Evolutionary conservation across 2,888 invertebrate species (phyloP).

Genomic region (Ormia ochracea): DNA sequence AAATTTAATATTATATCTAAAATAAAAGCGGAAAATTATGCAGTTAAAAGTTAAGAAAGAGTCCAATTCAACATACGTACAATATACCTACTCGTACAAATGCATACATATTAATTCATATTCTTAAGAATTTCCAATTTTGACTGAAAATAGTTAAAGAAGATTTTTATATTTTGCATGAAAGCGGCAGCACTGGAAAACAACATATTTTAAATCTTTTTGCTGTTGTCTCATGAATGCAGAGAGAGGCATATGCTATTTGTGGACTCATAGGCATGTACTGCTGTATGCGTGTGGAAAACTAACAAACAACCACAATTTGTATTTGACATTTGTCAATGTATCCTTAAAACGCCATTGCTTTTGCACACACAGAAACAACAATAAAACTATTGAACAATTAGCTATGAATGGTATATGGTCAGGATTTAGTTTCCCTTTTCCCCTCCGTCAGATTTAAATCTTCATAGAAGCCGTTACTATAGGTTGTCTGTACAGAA

Average conservation of each 20-base stretch:
- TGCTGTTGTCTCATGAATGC: neutral
- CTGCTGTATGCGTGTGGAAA: neutral
- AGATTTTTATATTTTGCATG: too few relatives aligned
- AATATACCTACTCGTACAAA: too few relatives aligned
- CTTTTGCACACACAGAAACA: constrained; percentile 5
- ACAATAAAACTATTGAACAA: constrained; percentile 34
- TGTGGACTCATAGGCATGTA: too few relatives aligned
- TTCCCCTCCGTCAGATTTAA: neutral
- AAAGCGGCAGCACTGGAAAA: too few relatives aligned
- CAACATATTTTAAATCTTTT: too few relatives aligned
- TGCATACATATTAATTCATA: too few relatives aligned
- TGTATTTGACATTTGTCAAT: constrained; percentile 29
- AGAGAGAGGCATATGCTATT: constrained; percentile 8
- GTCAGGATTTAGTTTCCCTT: constrained; percentile 38
- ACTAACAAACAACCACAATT: constrained; percentile 59
- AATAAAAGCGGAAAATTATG: too few relatives aligned
- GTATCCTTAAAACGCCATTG: constrained; percentile 63
- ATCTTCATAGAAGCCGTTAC: constrained; percentile 14
- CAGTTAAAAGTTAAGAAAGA: too few relatives aligned
- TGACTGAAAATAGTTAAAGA: too few relatives aligned
- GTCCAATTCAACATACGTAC: too few relatives aligned
- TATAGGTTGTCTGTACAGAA: constrained; percentile 8
- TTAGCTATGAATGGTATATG: constrained; percentile 40
- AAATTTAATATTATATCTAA: too few relatives aligned
- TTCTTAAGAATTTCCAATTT: too few relatives aligned